Evolutionary conservation across 1,140 invertebrate species (phyloP).

Genomic region (Drosophila seguyi): DNA sequence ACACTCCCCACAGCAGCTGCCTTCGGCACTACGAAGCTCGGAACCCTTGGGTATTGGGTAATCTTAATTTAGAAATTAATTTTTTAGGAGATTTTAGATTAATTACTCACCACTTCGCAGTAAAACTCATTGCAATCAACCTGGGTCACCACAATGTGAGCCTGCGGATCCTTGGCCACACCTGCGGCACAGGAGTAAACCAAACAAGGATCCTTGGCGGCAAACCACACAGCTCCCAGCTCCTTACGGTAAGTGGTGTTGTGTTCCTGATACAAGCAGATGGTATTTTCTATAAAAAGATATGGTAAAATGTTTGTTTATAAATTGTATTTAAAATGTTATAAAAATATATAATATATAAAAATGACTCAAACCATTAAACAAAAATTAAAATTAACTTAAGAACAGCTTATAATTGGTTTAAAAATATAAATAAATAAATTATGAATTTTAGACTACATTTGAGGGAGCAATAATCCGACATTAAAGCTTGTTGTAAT

Average conservation of each 20-base stretch:
- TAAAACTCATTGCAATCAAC: conserved; percentile 81
- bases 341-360: neutral
- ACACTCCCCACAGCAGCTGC: conserved; percentile 79
- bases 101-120: conserved; percentile 75
- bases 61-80: neutral
- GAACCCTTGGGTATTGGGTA: conserved; percentile 50
- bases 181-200: conserved; percentile 71
- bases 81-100: neutral
- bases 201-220: conserved; percentile 56
- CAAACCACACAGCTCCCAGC: conserved; percentile 71
- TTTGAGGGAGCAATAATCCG: no score
- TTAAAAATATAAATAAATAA: neutral
- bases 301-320: neutral
- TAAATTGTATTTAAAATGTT: neutral
- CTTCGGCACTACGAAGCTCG: conserved; percentile 53
- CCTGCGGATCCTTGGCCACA: conserved; percentile 47
- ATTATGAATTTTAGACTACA: neutral
- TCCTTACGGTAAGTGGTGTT: conserved; percentile 63
- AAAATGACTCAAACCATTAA: no score
- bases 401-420: neutral
- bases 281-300: conserved; percentile 22
- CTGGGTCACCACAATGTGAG: conserved; percentile 68
- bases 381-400: no score
- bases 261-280: conserved; percentile 60
- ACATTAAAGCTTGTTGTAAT: neutral